Percentiles rank a stretch among this genome's conserved stretches.
Evolutionary conservation across 2,113 vertebrate genomes (phyloP).

Genomic region (Megaceryle maxima): DNA sequence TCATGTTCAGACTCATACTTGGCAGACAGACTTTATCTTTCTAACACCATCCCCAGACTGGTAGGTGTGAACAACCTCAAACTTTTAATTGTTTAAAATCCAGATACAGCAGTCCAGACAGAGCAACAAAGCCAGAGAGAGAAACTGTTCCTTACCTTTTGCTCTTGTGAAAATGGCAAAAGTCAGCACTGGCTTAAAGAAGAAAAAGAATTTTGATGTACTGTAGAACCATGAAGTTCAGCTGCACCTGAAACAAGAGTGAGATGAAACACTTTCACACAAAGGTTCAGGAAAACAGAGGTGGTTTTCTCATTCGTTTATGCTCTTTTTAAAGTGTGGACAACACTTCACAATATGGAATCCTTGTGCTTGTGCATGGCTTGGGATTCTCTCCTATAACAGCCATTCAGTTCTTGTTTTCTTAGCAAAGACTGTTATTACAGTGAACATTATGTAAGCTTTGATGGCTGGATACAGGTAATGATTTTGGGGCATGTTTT

Average conservation of each 20-base stretch:
- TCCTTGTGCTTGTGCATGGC: neutral
- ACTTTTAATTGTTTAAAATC: neutral
- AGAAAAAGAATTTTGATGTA: neutral
- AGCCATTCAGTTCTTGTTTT: neutral
- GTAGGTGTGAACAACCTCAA: neutral
- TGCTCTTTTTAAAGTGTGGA: neutral
- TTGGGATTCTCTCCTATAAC: neutral
- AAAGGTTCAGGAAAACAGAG: neutral
- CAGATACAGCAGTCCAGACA: neutral
- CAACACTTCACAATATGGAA: neutral
- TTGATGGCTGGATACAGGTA: neutral
- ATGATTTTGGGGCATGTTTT: neutral
- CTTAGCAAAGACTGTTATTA: neutral
- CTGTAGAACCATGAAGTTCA: neutral
- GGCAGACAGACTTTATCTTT: constrained; percentile 28
- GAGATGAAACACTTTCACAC: neutral
- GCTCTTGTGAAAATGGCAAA: neutral
- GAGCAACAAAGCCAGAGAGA: neutral
- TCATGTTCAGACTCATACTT: neutral
- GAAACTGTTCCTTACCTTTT: neutral
- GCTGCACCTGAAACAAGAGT: neutral
- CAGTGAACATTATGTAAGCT: neutral
- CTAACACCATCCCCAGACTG: neutral
- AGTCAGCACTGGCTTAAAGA: neutral
- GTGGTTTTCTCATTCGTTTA: neutral